Evolutionary conservation across 2,888 invertebrate genomes (phyloP), one percentile per base, ranked within the genome.

Genomic region (Dryococelus australis): DNA sequence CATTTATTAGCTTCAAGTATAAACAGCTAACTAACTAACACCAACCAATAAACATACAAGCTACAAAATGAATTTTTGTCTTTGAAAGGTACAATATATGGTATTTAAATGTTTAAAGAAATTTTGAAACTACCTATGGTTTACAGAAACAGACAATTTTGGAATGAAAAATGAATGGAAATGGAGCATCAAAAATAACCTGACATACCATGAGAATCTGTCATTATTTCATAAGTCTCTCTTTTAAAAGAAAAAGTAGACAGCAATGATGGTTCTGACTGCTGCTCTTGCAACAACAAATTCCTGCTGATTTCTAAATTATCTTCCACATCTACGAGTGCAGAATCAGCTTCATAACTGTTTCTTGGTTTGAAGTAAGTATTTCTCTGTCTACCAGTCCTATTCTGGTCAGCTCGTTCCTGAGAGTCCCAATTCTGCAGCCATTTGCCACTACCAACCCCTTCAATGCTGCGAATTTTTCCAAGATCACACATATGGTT

Each of bases 401-500:
- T 51, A 51, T 6, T 16, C 12, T 20, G 51, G 12, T 20, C 51
- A 51, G 13, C 51, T 51, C 20, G 13, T 20, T 24, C n/a, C 20
- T 65, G 8, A n/a, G 65, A 20, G n/a, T 9, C n/a, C 65, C 20
- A 24, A 16, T 65, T 65, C 20, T 65, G 65, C n/a, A 65, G n/a
- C 65, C n/a, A 24, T n/a, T 20, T 20, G 65, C n/a, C n/a, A 65
- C 65, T 65, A 65, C n/a, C 65, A 5, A 0, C n/a, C n/a, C n/a
- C n/a, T 65, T 24, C 65, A n/a, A 65, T 65, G 16, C 65, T 65
- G 65, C 65, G 65, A 65, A n/a, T 65, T 20, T 24, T 65, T 24
- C 65, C 65, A n/a, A 65, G 65, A 65, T 65, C 65, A n/a, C 65
- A 65, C 65, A 65, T 65, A 6, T 65, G 65, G n/a, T 65, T 65